Percentiles rank a stretch among this genome's conserved stretches.
These are phyloP conservation scores for Philypnodon macrostomus DNA, from an alignment of 2,797 vertebrate genomes.

Conservation along the genomic window DNA sequence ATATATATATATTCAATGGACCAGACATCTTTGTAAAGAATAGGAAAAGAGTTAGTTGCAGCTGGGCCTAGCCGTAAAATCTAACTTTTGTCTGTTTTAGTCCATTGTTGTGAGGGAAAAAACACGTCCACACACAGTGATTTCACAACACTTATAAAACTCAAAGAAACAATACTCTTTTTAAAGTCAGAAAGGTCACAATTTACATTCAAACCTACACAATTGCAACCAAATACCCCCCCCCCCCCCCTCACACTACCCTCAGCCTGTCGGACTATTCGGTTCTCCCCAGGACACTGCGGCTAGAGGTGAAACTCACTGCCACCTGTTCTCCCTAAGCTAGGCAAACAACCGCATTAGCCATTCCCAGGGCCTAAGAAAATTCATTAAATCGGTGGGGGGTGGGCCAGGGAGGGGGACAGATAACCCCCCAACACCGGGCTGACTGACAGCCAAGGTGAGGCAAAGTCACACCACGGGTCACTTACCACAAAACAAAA, in stretches of 20 bases:
- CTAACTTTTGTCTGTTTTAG: too few species aligned
- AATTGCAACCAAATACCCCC: constrained; percentile 16
- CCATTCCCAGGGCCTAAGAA: constrained; percentile 42
- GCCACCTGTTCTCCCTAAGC: constrained; percentile 37
- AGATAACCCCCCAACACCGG: constrained; percentile 34
- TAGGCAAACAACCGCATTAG: constrained; percentile 51
- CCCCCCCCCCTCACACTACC: too few species aligned
- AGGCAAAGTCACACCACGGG: constrained; percentile 60
- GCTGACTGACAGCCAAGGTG: constrained; percentile 57
- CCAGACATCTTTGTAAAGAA: too few species aligned
- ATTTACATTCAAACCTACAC: constrained; percentile 39
- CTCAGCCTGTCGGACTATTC: constrained; percentile 24
- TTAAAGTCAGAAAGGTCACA: constrained; percentile 8
- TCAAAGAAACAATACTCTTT: not conserved
- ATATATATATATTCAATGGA: too few species aligned
- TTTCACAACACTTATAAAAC: too few species aligned
- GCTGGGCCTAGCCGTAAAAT: too few species aligned
- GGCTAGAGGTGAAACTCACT: constrained; percentile 41
- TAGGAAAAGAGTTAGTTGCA: too few species aligned
- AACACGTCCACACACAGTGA: too few species aligned
- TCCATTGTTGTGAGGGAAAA: too few species aligned
- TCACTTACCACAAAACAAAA: constrained; percentile 44
- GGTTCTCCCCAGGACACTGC: constrained; percentile 30
- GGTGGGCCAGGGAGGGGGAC: constrained; percentile 23
- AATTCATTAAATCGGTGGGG: constrained; percentile 57